phyloP scores from a whole-genome alignment of 2,797 vertebrate genomes.

The Microctenopoma steveboyesi region DNA sequence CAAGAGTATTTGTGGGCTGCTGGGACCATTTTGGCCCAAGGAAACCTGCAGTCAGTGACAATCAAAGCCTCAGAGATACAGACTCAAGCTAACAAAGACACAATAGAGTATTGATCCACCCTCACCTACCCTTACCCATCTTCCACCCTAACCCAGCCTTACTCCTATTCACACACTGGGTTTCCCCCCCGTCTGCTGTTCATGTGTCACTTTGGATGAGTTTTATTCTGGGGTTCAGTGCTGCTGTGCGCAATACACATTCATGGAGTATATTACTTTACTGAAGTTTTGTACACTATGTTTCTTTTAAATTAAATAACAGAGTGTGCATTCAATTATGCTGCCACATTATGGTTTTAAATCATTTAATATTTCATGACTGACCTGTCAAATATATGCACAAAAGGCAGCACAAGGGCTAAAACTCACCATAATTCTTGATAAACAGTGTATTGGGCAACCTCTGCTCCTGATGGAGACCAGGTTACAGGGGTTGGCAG shows the following conservation, averaged over 20 bases:
- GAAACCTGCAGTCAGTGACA: constrained; percentile 21
- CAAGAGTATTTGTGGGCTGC: constrained; percentile 17
- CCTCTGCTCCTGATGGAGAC: too few species aligned
- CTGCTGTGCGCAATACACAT: constrained; percentile 1
- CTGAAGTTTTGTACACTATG: constrained; percentile 20
- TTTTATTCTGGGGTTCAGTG: constrained; percentile 4
- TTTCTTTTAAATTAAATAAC: constrained; percentile 15
- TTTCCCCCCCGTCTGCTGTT: constrained; percentile 24
- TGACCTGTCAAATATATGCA: background rate
- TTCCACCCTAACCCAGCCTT: background rate
- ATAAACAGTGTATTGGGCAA: background rate
- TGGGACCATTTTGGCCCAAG: constrained; percentile 10
- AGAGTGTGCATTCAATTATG: constrained; percentile 10
- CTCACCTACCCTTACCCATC: constrained; percentile 13
- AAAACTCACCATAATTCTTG: background rate
- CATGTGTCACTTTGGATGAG: constrained; percentile 3
- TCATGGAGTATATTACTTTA: constrained; percentile 16
- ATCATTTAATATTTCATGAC: background rate
- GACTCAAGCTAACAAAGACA: constrained; percentile 12
- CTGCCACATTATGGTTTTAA: background rate
- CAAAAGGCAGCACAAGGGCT: background rate
- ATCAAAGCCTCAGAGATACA: constrained; percentile 19
- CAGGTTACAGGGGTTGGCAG: too few species aligned
- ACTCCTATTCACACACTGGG: constrained; percentile 22
- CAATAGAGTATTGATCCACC: background rate